Base-by-base conservation (phyloP, 2,113 vertebrate genomes). In the Apodemus sylvaticus region DNA sequence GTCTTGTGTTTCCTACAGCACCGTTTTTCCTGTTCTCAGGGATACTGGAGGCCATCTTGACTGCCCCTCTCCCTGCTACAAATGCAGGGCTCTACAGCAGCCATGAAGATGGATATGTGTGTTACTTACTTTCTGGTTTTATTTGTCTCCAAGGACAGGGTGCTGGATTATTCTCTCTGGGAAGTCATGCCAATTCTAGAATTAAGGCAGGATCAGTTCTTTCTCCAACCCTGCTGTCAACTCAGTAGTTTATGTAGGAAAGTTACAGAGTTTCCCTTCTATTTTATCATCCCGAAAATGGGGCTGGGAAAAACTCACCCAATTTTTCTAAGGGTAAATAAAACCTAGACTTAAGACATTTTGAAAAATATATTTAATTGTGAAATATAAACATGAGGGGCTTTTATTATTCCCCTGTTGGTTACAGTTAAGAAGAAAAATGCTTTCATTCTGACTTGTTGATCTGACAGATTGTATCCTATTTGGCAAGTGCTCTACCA, bases 281-380 rank as follows among this genome's bases (percentile, higher is more conserved):
- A 36, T 64, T 66, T 90, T 86, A 48, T 85, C 71, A 62, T 45
- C 60, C 39, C 5, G 36, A 86, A 93, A 94, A 71, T 76, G 53
- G 64, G 24, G 20, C 71, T 77, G 89, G 74, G 68, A 91, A 55
- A 62, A 96, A 62, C 53, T 51, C 31, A 60, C 7, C 45, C 31
- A 1, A 12, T 64, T 91, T 93, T 95, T 76, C 36, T 34, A 78
- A 86, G 64, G n/a, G n/a, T 77, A 87, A 29, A 45, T 96, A 92
- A 94, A 93, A 73, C 10, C 17, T 93, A 77, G 83, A 22, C 12
- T 62, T 74, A 24, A 94, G 89, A 87, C 68, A 82, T 96, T 88
- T 83, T 86, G 42, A 64, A 92, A 94, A 83, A 81, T 71, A 45
- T 77, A 90, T 90, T 86, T 34, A 94, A 90, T 77, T 73, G 26